phyloP scores from a whole-genome alignment of 2,888 invertebrate genomes.

The Smittia sp. region DNA sequence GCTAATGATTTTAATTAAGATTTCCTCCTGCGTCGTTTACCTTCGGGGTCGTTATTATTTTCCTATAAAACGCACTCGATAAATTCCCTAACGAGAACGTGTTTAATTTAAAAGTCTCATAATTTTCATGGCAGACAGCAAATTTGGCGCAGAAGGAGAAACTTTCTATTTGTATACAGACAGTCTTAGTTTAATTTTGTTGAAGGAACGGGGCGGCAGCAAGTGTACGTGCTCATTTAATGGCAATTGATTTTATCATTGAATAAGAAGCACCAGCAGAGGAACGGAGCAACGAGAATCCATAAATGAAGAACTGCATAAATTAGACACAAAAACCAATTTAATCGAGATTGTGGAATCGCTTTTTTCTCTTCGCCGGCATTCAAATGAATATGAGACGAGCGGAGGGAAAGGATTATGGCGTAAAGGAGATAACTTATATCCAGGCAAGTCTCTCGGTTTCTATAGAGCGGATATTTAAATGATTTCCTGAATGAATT shows the following conservation, averaged over 20 bases:
- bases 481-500: conserved; percentile 16
- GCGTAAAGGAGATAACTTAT: not conserved
- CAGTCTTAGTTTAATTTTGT: not conserved
- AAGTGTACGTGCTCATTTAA: conserved; percentile 31
- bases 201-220: not conserved
- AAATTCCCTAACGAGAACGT: conserved; percentile 31
- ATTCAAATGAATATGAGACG: not conserved
- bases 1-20: conserved; percentile 40
- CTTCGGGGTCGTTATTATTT: conserved; percentile 11
- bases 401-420: not conserved
- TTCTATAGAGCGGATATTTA: not conserved
- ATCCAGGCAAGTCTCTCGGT: not conserved
- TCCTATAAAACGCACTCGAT: conserved; percentile 22
- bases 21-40: not conserved
- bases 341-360: conserved; percentile 22
- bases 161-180: too few relatives aligned
- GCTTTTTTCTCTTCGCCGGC: not conserved
- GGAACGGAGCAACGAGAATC: not conserved
- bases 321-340: conserved; percentile 13
- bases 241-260: conserved; percentile 27
- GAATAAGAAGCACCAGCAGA: not conserved
- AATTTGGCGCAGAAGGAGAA: not conserved
- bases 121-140: not conserved
- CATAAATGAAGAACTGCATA: not conserved
- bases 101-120: conserved; percentile 39